Evolutionary conservation across 2,888 invertebrate genomes (phyloP).

Genomic region (Amiota minor): DNA sequence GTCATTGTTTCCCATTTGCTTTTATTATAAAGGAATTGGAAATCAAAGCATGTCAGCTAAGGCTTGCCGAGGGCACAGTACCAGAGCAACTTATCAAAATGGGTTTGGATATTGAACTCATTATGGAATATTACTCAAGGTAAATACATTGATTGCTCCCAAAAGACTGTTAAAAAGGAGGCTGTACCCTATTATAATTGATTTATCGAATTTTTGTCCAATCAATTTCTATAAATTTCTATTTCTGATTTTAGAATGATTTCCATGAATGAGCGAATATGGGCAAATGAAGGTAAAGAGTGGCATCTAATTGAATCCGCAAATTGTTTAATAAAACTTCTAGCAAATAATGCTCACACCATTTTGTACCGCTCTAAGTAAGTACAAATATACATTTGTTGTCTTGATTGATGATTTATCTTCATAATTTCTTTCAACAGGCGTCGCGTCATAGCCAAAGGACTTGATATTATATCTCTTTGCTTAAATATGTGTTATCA

Average conservation of each 20-base stretch:
- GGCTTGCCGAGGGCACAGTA: constrained; percentile 83
- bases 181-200: no score
- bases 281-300: constrained; percentile 89
- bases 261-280: constrained; percentile 87
- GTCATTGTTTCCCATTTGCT: constrained; percentile 91
- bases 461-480: constrained; percentile 83
- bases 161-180: not conserved
- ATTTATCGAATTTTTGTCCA: no score
- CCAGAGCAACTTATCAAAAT: constrained; percentile 84
- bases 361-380: constrained; percentile 75
- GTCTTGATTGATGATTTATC: not conserved
- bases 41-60: constrained; percentile 82
- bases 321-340: constrained; percentile 81
- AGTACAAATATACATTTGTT: constrained; percentile 34
- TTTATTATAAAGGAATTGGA: constrained; percentile 87
- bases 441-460: constrained; percentile 80
- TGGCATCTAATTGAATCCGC: constrained; percentile 87
- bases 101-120: constrained; percentile 83
- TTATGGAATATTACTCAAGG: constrained; percentile 86
- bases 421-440: constrained; percentile 71
- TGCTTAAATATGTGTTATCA: constrained; percentile 85
- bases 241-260: constrained; percentile 76
- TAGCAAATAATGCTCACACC: constrained; percentile 78
- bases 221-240: not conserved
- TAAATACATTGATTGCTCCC: constrained; percentile 36